These are phyloP conservation scores for Anthonomus grandis DNA, from an alignment of 1,140 invertebrate genomes.

Conservation along the genomic window DNA sequence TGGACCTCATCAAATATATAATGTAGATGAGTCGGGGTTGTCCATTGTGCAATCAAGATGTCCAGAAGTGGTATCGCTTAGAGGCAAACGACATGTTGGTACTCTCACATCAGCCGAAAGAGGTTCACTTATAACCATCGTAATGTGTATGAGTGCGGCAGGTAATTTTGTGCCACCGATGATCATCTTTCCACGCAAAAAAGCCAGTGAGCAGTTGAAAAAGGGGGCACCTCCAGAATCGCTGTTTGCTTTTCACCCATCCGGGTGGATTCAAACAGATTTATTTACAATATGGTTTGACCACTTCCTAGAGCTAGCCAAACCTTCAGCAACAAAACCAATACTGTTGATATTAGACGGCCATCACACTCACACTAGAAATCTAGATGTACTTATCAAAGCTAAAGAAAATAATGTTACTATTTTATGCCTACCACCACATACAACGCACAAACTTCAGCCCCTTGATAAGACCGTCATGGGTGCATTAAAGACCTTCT, in stretches of 20 bases:
- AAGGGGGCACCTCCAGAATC: constrained; percentile 41
- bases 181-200: constrained; percentile 46
- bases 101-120: too few species aligned
- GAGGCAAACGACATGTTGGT: too few species aligned
- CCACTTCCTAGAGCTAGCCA: constrained; percentile 29
- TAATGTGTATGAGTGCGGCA: too few species aligned
- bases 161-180: too few species aligned
- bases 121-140: too few species aligned
- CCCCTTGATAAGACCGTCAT: constrained; percentile 44
- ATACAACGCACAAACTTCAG: constrained; percentile 44
- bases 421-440: constrained; percentile 42
- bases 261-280: constrained; percentile 35
- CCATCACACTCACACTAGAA: constrained; percentile 33
- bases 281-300: constrained; percentile 37
- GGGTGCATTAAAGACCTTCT: too few species aligned
- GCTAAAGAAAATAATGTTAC: constrained; percentile 36
- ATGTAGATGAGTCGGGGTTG: too few species aligned
- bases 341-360: constrained; percentile 38
- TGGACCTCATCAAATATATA: too few species aligned
- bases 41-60: too few species aligned
- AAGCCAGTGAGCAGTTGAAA: constrained; percentile 20
- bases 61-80: too few species aligned
- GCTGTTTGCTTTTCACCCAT: constrained; percentile 40
- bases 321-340: constrained; percentile 28
- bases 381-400: constrained; percentile 34